A percentile compares a stretch with the other conserved stretches of the same genome.
Evolutionary conservation across 92 coral and sea anemone species (phyloP).

Genomic region (Metridium senile): DNA sequence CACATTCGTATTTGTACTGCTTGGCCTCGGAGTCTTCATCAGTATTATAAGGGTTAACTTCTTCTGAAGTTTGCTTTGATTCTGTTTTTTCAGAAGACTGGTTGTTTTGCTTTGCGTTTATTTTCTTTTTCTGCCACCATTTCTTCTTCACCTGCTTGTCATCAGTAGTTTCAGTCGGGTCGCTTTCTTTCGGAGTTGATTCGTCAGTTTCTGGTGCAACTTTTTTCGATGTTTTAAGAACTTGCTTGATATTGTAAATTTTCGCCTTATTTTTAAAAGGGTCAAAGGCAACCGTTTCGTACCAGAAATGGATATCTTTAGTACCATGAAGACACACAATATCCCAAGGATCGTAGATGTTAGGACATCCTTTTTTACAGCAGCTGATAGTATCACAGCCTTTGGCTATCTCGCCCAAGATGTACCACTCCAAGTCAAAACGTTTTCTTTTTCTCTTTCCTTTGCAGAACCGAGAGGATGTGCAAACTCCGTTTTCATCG

Average conservation of each 20-base stretch:
- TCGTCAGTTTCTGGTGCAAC: background rate
- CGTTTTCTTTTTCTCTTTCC: background rate
- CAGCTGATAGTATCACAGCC: constrained; percentile 8
- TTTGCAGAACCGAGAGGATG: background rate
- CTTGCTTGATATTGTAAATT: background rate
- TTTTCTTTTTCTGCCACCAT: constrained; percentile 18
- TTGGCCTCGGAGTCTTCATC: background rate
- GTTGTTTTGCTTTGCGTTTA: background rate
- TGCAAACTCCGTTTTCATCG: background rate
- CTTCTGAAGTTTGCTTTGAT: background rate
- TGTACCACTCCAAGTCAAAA: background rate
- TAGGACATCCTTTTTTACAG: constrained; percentile 2
- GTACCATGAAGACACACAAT: constrained; percentile 10
- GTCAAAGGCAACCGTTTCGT: constrained; percentile 3
- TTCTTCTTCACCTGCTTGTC: constrained; percentile 1
- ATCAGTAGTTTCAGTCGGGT: background rate
- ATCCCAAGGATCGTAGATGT: constrained; percentile 21
- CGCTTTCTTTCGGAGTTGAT: background rate
- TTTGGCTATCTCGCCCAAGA: constrained; percentile 5
- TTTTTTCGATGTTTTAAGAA: background rate
- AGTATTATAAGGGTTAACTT: background rate
- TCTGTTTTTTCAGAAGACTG: background rate
- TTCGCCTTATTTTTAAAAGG: background rate
- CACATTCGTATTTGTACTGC: constrained; percentile 15
- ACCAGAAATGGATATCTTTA: constrained; percentile 9